Evolutionary conservation across 92 coral and sea anemone genomes (phyloP).

Genomic region (Porites lobata): DNA sequence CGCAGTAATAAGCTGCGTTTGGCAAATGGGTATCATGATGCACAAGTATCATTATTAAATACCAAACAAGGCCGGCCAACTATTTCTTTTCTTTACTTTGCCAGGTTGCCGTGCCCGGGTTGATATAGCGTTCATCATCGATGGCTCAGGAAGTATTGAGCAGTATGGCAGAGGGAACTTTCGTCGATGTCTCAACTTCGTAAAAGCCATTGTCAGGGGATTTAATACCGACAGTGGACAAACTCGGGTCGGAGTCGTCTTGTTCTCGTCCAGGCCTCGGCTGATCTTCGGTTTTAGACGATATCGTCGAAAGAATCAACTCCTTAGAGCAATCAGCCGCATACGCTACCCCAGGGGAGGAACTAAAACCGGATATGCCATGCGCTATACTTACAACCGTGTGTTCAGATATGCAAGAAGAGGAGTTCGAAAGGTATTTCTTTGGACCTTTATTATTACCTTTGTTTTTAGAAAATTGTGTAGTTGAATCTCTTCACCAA

Average conservation of each 20-base stretch:
- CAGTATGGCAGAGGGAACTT: conserved; percentile 67
- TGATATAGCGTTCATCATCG: conserved; percentile 81
- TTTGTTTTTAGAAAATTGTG: conserved; percentile 20
- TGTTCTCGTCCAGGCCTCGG: conserved; percentile 44
- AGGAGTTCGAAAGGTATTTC: conserved; percentile 60
- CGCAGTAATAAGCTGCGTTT: too few relatives aligned
- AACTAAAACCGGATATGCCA: conserved; percentile 69
- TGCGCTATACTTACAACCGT: conserved; percentile 33
- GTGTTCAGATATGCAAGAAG: conserved; percentile 64
- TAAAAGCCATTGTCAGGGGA: conserved; percentile 62
- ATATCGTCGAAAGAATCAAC: conserved; percentile 19
- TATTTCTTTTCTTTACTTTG: too few relatives aligned
- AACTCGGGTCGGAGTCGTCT: conserved; percentile 36
- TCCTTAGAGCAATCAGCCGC: conserved; percentile 41
- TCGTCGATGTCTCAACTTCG: conserved; percentile 72
- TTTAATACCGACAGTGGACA: conserved; percentile 7
- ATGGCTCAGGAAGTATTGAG: conserved; percentile 81
- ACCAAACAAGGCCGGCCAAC: background rate
- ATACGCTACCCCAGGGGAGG: conserved; percentile 71
- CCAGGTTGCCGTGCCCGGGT: conserved; percentile 64
- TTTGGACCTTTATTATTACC: background rate
- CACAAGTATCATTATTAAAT: too few relatives aligned
- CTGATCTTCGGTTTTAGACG: conserved; percentile 58
- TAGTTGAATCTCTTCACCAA: background rate
- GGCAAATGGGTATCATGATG: too few relatives aligned